Evolutionary conservation across 23 tunicate genomes (phyloP).

Genomic region (Halocynthia roretzi): DNA sequence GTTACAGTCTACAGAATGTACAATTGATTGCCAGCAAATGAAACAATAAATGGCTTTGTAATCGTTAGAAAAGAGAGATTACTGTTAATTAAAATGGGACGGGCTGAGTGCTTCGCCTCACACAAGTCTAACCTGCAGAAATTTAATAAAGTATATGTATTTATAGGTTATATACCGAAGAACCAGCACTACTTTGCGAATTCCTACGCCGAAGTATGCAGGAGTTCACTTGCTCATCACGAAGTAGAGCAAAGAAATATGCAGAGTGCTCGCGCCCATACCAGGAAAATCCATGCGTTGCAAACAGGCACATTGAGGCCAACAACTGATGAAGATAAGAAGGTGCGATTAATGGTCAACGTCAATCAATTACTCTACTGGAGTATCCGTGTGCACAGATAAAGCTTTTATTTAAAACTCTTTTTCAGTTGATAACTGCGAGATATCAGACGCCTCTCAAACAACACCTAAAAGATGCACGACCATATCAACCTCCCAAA

Average conservation of each 20-base stretch:
- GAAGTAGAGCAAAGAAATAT: conserved; percentile 57
- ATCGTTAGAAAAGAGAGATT: too few relatives aligned
- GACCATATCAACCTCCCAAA: conserved; percentile 31
- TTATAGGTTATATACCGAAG: conserved; percentile 80
- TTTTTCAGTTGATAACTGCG: conserved; percentile 22
- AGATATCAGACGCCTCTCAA: conserved; percentile 39
- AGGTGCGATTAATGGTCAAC: conserved; percentile 16
- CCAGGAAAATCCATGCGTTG: conserved; percentile 40
- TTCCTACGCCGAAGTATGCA: conserved; percentile 77
- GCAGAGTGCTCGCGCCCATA: conserved; percentile 26
- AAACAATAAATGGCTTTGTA: background rate
- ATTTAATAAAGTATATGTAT: background rate
- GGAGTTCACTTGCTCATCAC: conserved; percentile 62
- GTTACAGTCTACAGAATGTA: background rate
- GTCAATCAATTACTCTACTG: background rate
- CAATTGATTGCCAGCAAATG: background rate
- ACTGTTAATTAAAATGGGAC: too few relatives aligned
- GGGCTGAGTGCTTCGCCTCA: background rate
- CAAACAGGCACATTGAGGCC: conserved; percentile 52
- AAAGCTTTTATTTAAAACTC: background rate
- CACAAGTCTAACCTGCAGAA: background rate
- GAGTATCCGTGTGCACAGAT: background rate
- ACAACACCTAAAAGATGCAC: conserved; percentile 28
- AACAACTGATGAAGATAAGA: conserved; percentile 49
- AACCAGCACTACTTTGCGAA: conserved; percentile 81